Base-by-base conservation (phyloP, 2,888 invertebrate genomes). In the Agapetus fuscipes region DNA sequence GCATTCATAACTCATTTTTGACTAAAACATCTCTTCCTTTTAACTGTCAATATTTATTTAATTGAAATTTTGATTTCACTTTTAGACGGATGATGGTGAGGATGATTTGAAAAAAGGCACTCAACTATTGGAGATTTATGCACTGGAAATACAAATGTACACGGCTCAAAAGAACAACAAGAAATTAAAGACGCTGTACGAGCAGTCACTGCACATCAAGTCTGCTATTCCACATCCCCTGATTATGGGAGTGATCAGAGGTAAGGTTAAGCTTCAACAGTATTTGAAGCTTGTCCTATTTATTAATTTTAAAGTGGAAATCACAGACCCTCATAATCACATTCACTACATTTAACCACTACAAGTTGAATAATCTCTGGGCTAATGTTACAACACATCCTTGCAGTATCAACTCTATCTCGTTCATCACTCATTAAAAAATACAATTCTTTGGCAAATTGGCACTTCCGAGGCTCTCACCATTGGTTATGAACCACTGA, bases 151-250 rank as follows among this genome's bases (percentile, higher is more conserved):
- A 54, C 98, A 98, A 69, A 98, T 98, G 97, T 96, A 98, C 61
- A 98, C 98, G 0, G 94, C 93, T 42, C 97, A 97, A 71, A 98
- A 98, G 60, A 98, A 98, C 60, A 98, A 98, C 60, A 98, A 98
- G 62, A 94, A 96, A 61, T 63, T 96, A 25, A 93, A 93, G 66
- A 86, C 90, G 1, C 68, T 98, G 10, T 99, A 99, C 57, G 97
- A 98, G 62, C 95, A 97, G 60, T 96, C 96, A 1, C 71, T 98
- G 49, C 94, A 96, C 61, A 97, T 98, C 52, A 98, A 98, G 63
- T 95, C 96, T 27, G 98, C 97, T 34, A 98, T 98, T 59, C 97
- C 98, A n/a, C 98, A 98, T 78, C 98, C 98, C 3, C 72, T 98
- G 17, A 98, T 98, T 52, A 96, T 98, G 96, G 97, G 97, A 10